phyloP scores from a whole-genome alignment of 2,113 vertebrate genomes.

The Gallinago jamesoni region DNA sequence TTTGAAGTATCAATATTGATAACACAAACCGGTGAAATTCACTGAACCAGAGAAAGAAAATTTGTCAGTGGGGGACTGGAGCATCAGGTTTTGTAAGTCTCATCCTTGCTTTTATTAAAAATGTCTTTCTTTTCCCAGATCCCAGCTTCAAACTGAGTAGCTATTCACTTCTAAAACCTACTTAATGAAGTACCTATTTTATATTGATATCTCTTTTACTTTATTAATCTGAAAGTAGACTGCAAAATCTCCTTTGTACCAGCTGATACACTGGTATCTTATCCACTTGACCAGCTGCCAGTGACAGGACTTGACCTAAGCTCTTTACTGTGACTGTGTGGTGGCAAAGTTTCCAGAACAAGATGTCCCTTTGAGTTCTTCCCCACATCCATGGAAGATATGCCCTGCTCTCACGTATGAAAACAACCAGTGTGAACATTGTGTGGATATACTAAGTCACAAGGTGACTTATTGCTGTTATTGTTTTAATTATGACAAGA shows the following conservation, averaged over 20 bases:
- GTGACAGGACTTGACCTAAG: background rate
- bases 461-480: background rate
- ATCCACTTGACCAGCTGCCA: background rate
- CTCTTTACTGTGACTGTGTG: background rate
- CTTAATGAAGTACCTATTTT: background rate
- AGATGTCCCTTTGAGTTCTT: background rate
- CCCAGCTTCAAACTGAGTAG: background rate
- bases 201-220: background rate
- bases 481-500: background rate
- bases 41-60: background rate
- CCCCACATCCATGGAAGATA: background rate
- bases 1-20: background rate
- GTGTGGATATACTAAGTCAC: background rate
- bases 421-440: background rate
- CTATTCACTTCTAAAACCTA: background rate
- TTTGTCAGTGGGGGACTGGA: background rate
- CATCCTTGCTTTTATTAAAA: background rate
- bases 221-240: background rate
- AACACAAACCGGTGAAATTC: background rate
- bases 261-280: background rate
- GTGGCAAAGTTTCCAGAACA: background rate
- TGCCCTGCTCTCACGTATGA: background rate
- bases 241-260: background rate
- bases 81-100: background rate
- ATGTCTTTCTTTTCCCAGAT: background rate